Evolutionary conservation across 1,140 invertebrate genomes (phyloP).

Genomic region (Solenopsis fugax): DNA sequence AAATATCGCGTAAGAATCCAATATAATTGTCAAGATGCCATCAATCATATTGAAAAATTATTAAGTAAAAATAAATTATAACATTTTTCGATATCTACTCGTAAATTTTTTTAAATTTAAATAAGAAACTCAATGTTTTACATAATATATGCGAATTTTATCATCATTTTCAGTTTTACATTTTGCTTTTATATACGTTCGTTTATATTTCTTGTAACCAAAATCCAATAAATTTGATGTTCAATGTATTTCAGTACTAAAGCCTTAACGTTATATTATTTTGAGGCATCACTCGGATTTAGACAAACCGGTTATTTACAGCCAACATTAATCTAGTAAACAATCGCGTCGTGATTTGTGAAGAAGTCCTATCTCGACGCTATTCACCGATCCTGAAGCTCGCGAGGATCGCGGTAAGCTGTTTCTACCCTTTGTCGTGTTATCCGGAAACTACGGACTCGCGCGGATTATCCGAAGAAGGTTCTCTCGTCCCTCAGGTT

Average conservation of each 20-base stretch:
- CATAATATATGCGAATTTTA: background rate
- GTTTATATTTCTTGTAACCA: background rate
- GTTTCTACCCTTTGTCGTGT: conserved; percentile 55
- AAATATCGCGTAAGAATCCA: background rate
- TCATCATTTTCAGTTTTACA: background rate
- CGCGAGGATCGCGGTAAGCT: conserved; percentile 42
- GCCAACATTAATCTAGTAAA: conserved; percentile 36
- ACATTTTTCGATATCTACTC: background rate
- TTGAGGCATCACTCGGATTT: background rate
- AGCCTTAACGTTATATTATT: background rate
- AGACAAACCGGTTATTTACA: conserved; percentile 46
- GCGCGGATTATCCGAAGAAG: conserved; percentile 64
- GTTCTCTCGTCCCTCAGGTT: conserved; percentile 52
- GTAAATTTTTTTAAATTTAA: background rate
- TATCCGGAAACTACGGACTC: conserved; percentile 62
- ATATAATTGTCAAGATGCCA: background rate
- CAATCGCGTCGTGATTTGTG: conserved; percentile 43
- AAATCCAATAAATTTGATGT: background rate
- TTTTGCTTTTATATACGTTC: background rate
- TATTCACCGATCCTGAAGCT: conserved; percentile 39
- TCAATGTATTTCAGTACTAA: background rate
- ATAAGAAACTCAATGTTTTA: background rate
- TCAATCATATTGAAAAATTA: background rate
- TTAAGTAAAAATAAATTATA: background rate
- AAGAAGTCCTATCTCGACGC: conserved; percentile 21